Percentiles rank a stretch among this genome's conserved stretches.
Conservation (phyloP, 2,797 vertebrate species). For the Steatocranus sp. region DNA sequence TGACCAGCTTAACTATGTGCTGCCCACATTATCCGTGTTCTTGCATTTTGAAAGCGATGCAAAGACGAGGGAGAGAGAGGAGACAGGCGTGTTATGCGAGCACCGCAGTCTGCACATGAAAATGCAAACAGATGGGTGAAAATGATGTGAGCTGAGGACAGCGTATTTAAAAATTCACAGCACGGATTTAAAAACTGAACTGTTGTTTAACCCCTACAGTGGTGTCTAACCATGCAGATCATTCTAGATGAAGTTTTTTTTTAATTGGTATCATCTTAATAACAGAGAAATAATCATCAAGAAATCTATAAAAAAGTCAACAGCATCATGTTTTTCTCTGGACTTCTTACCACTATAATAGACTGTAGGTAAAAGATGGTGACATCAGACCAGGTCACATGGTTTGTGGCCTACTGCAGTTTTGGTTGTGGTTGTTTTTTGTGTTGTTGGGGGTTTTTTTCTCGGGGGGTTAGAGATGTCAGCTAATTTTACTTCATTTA, state of each 20-base stretch:
- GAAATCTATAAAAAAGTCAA: neutral
- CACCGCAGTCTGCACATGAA: neutral
- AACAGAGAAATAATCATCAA: neutral
- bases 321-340: neutral
- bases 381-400: neutral
- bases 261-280: neutral
- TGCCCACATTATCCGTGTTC: neutral
- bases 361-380: neutral
- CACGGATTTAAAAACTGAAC: neutral
- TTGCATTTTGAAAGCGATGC: neutral
- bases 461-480: neutral
- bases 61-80: neutral
- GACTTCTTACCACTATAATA: neutral
- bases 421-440: neutral
- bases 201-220: neutral
- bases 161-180: neutral
- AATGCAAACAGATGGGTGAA: neutral
- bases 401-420: neutral
- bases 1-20: neutral
- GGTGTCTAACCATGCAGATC: neutral
- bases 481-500: fast-evolving
- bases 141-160: neutral
- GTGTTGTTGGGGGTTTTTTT: fast-evolving
- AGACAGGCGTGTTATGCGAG: neutral
- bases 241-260: neutral